Evolutionary conservation across 2,113 vertebrate genomes (phyloP), one percentile per base, ranked within the genome.

Genomic region (Phylloscopus trochiloides): DNA sequence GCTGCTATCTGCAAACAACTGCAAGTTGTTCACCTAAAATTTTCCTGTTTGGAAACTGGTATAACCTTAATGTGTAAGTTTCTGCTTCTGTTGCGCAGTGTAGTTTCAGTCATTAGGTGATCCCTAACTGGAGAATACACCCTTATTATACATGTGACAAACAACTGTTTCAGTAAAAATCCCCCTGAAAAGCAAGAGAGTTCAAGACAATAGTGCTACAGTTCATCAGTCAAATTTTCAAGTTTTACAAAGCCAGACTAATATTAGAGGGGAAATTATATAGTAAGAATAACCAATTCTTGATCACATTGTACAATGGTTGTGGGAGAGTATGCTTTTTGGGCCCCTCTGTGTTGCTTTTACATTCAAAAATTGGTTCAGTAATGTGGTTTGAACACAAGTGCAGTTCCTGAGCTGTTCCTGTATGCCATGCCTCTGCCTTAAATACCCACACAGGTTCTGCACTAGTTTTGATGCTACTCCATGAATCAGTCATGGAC

Each of bases 21-120:
- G 48, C 88, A 82, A 85, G 52, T 70, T 92, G 57, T 79, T 92
- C 32, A 65, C 17, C 31, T 94, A 32, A 78, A 65, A 71, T 45
- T 59, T 88, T 94, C 54, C 70, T 8, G 4, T 75, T 75, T 88
- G 79, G 47, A 84, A 94, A 85, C 54, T 83, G 59, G 25, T 92
- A 40, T 90, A 83, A 47, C 15, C 25, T 94, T 83, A 79, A 80
- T 42, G 28, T 90, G 29, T 85, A 94, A 86, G 82, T 92, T 93
- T 92, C 63, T 92, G 36, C 65, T 97, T 94, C 65, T 94, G 38
- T 96, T 92, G 72, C 80, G 86, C 83, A 91, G 90, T 95, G 78
- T 88, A 85, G 78, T 96, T 95, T 93, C 80, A 87, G 87, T 91
- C 68, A 63, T 83, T 90, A 83, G 58, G 78, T 74, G 85, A 96